A percentile compares a stretch with the other conserved stretches of the same genome.
phyloP scores from a whole-genome alignment of 2,797 vertebrate species.

The Lepidocolaptes lacrymiger region DNA sequence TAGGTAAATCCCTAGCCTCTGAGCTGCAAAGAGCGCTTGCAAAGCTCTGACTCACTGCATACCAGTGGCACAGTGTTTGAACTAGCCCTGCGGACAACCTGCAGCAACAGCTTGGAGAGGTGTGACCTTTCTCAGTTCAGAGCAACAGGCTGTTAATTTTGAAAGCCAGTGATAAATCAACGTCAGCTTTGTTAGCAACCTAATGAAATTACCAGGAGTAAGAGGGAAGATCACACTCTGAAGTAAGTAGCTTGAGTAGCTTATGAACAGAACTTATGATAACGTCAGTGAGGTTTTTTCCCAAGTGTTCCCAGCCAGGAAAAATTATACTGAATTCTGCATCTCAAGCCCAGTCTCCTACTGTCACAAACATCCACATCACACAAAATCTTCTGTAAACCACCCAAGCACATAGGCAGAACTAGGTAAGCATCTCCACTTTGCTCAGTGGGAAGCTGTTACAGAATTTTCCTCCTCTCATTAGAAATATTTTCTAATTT shows the following conservation, averaged over 20 bases:
- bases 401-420: background rate
- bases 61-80: background rate
- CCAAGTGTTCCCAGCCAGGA: background rate
- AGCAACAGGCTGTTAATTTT: background rate
- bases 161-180: conserved; percentile 2
- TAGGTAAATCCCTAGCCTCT: background rate
- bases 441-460: background rate
- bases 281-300: rapidly evolving
- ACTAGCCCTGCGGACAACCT: background rate
- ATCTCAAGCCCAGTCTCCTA: background rate
- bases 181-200: background rate
- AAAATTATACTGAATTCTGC: background rate
- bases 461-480: background rate
- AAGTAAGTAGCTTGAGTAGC: background rate
- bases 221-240: background rate
- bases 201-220: conserved; percentile 35
- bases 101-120: background rate
- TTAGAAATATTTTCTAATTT: background rate
- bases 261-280: background rate
- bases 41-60: conserved; percentile 28
- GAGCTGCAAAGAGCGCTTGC: background rate
- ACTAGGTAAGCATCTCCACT: background rate
- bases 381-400: background rate
- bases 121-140: conserved; percentile 21
- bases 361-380: background rate